These are phyloP conservation scores for Odocoileus hemionus DNA, from an alignment of 2,113 vertebrate genomes.

Conservation along the genomic window DNA sequence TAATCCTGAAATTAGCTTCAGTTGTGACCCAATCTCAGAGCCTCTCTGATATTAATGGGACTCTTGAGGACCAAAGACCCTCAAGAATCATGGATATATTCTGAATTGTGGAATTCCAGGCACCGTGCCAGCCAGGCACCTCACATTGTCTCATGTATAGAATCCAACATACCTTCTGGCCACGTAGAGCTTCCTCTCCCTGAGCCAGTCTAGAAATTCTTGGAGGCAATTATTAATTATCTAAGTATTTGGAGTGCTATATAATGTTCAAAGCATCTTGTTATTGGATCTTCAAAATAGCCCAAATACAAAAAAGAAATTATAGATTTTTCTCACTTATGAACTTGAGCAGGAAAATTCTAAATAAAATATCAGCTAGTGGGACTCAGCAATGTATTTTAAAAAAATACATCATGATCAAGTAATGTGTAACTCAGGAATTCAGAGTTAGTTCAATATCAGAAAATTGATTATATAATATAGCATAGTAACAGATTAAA, in stretches of 20 bases:
- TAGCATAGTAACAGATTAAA: neutral
- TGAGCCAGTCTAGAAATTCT: neutral
- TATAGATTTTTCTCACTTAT: neutral
- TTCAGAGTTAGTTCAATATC: neutral
- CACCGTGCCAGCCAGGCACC: neutral
- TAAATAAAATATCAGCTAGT: neutral
- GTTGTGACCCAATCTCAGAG: neutral
- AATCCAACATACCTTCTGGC: rapidly evolving
- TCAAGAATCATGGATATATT: neutral
- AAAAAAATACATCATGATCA: neutral
- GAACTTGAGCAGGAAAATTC: neutral
- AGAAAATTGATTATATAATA: neutral
- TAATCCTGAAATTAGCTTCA: neutral
- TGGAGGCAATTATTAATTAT: neutral
- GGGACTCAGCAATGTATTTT: neutral
- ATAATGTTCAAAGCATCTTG: neutral
- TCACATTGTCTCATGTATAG: rapidly evolving
- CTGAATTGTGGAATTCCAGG: neutral
- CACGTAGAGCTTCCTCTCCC: neutral
- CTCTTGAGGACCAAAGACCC: neutral
- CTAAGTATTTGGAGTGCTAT: neutral
- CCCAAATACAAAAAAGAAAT: neutral
- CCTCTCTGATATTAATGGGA: neutral
- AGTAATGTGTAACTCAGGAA: neutral
- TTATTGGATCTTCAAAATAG: neutral